These are phyloP conservation scores for Hesperophylax magnus DNA, from an alignment of 1,140 invertebrate species.

Conservation along the genomic window DNA sequence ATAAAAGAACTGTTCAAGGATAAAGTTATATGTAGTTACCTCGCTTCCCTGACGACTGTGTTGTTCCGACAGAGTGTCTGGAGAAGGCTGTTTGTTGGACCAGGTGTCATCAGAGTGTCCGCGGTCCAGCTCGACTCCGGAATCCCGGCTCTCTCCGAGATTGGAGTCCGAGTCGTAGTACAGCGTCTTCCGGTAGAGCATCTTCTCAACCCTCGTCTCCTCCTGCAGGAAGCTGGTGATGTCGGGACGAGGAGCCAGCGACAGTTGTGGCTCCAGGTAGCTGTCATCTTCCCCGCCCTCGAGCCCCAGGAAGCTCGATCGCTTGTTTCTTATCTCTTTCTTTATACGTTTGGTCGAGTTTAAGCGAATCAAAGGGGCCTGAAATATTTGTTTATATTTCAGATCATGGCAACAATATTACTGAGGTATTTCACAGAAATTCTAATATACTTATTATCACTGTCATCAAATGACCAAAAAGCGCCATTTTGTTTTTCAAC, in stretches of 20 bases:
- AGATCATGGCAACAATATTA: conserved; percentile 5
- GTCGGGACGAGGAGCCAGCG: conserved; percentile 82
- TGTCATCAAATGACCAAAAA: too few relatives aligned
- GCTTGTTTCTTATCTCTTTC: conserved; percentile 86
- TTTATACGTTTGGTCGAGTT: conserved; percentile 90
- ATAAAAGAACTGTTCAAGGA: too few relatives aligned
- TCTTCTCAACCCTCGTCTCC: conserved; percentile 83
- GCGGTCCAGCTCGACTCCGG: conserved; percentile 81
- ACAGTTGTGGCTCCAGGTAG: conserved; percentile 77
- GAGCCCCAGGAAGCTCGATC: conserved; percentile 89
- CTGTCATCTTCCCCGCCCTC: conserved; percentile 80
- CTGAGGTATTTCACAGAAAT: neutral
- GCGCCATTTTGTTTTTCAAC: neutral
- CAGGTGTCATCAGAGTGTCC: conserved; percentile 73
- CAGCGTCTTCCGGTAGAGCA: conserved; percentile 76
- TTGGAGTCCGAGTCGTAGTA: conserved; percentile 71
- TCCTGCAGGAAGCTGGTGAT: conserved; percentile 84
- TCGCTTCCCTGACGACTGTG: conserved; percentile 86
- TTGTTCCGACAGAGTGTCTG: conserved; percentile 75
- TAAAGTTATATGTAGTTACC: conserved; percentile 57
- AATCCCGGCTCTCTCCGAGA: conserved; percentile 79
- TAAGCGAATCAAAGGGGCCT: conserved; percentile 77
- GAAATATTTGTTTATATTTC: conserved; percentile 54
- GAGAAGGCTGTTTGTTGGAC: conserved; percentile 73
- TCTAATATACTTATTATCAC: too few relatives aligned